Evolutionary conservation across 2,113 vertebrate genomes (phyloP).

Genomic region (Bolborhynchus lineola): DNA sequence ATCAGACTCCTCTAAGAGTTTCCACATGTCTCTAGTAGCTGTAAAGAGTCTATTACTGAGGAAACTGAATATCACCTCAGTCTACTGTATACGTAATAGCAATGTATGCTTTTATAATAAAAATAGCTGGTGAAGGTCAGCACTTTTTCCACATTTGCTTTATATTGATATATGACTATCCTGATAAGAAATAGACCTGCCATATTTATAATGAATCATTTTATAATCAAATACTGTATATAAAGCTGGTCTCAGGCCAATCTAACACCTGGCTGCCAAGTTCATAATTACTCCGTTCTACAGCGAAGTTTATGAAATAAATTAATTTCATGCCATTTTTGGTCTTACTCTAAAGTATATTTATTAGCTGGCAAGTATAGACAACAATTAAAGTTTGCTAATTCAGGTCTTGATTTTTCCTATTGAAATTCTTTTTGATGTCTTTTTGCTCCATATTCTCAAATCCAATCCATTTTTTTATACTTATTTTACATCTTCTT

Average conservation of each 20-base stretch:
- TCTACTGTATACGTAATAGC: background rate
- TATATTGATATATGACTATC: slow-evolving; percentile 39
- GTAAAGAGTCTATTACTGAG: background rate
- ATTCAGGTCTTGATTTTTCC: background rate
- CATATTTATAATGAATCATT: slow-evolving; percentile 52
- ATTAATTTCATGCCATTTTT: slow-evolving; percentile 23
- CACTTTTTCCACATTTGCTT: slow-evolving; percentile 58
- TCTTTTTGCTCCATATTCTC: background rate
- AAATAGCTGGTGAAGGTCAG: slow-evolving; percentile 28
- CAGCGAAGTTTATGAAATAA: slow-evolving; percentile 38
- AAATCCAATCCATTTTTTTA: background rate
- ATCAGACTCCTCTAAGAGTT: background rate
- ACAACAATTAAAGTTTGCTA: slow-evolving; percentile 25
- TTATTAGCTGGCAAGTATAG: background rate
- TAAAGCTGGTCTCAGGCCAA: slow-evolving; percentile 42
- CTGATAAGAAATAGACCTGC: slow-evolving; percentile 39
- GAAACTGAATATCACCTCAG: background rate
- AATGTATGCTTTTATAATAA: slow-evolving; percentile 16
- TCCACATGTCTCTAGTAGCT: background rate
- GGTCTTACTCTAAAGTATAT: background rate
- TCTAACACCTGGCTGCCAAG: slow-evolving; percentile 22
- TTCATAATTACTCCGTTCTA: slow-evolving; percentile 34
- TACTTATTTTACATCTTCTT: background rate
- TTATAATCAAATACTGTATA: slow-evolving; percentile 55
- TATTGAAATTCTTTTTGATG: background rate